A percentile compares a stretch with the other conserved stretches of the same genome.
Evolutionary conservation across 2,113 vertebrate species (phyloP).

Genomic region (Halcyon malimbica): DNA sequence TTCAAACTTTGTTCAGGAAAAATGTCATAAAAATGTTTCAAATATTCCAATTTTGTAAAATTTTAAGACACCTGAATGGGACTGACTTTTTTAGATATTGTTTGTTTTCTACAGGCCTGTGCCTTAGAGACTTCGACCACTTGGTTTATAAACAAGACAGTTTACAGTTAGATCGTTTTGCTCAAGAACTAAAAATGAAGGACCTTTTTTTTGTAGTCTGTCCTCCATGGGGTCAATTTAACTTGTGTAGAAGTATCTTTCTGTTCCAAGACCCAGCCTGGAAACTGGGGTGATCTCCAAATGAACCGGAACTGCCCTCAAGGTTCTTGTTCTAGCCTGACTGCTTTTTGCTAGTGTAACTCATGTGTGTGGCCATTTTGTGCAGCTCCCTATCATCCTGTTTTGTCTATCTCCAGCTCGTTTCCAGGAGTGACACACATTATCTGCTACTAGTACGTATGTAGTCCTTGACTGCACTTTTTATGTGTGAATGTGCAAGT

Average conservation of each 20-base stretch:
- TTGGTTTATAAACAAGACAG: background rate
- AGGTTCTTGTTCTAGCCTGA: background rate
- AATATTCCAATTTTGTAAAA: background rate
- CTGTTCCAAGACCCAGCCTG: background rate
- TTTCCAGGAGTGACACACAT: background rate
- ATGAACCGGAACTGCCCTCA: background rate
- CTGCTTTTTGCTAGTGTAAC: background rate
- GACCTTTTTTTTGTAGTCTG: background rate
- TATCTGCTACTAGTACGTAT: background rate
- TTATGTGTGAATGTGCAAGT: background rate
- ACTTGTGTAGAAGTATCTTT: background rate
- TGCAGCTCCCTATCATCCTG: rapidly evolving
- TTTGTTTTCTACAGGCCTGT: background rate
- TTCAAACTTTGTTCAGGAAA: background rate
- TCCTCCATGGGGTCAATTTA: background rate
- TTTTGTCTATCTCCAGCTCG: background rate
- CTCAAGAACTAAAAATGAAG: background rate
- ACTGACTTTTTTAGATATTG: background rate
- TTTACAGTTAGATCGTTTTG: background rate
- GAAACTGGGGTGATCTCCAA: background rate
- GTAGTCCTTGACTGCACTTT: background rate
- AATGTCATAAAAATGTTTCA: background rate
- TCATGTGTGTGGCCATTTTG: rapidly evolving
- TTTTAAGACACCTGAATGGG: background rate
- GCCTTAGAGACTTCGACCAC: background rate